Conservation (phyloP, 2,888 invertebrate species). For the Noctua janthe region DNA sequence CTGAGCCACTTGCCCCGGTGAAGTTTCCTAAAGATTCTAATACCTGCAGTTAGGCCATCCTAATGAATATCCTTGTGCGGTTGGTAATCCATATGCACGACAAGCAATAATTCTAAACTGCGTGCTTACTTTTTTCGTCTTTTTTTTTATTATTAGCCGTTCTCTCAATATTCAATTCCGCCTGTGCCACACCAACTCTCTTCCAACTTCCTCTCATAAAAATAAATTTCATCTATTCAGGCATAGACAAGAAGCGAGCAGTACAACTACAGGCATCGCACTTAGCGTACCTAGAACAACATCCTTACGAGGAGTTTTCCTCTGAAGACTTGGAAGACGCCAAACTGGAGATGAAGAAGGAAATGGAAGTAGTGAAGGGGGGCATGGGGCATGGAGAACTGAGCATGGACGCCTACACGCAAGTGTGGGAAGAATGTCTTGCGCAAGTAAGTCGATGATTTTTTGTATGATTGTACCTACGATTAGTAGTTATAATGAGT, state of each 20-base stretch:
- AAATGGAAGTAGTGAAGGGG: slow-evolving; percentile 97
- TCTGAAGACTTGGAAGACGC: slow-evolving; percentile 93
- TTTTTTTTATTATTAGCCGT: background rate
- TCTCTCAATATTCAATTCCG: background rate
- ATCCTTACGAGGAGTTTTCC: slow-evolving; percentile 94
- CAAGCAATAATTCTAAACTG: too few relatives aligned
- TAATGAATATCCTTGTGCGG: too few relatives aligned
- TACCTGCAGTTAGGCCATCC: too few relatives aligned
- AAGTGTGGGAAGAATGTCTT: slow-evolving; percentile 99
- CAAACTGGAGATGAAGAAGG: slow-evolving; percentile 92
- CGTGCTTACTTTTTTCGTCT: background rate
- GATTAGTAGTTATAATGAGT: background rate
- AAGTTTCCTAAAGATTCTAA: too few relatives aligned
- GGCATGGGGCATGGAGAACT: slow-evolving; percentile 99
- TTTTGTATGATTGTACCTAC: background rate
- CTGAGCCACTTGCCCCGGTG: background rate
- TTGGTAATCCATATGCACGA: too few relatives aligned
- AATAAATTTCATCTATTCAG: slow-evolving; percentile 62
- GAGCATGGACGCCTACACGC: slow-evolving; percentile 96
- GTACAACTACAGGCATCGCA: slow-evolving; percentile 92
- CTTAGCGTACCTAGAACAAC: slow-evolving; percentile 95
- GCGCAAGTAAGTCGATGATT: slow-evolving; percentile 92
- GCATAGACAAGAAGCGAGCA: slow-evolving; percentile 89
- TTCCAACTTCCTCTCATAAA: background rate
- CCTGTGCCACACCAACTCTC: background rate